Percentiles rank a stretch among this genome's conserved stretches.
Conservation (phyloP, 2,113 vertebrate genomes). For the Coreoperca whiteheadi region DNA sequence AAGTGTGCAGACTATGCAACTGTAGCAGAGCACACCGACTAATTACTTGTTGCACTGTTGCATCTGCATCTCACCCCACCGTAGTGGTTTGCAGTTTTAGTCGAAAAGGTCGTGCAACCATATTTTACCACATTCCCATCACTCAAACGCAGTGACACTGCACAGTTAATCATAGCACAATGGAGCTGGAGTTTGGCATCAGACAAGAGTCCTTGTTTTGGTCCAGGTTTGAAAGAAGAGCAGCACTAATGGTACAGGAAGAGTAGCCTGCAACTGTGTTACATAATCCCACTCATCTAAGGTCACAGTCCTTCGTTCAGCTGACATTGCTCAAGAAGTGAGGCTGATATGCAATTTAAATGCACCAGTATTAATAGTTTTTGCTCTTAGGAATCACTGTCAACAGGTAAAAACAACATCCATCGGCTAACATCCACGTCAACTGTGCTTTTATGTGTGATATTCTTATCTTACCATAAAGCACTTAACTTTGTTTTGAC, state of each 20-base stretch:
- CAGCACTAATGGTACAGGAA: conserved; percentile 11
- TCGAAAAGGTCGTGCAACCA: not conserved
- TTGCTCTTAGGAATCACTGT: conserved; percentile 14
- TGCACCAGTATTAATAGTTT: not conserved
- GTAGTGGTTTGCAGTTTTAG: not conserved
- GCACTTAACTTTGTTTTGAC: not conserved
- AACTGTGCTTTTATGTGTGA: not conserved
- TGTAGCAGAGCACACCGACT: not conserved
- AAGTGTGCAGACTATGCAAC: too few species aligned
- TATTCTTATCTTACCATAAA: not conserved
- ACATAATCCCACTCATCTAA: conserved; percentile 21
- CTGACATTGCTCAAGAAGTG: not conserved
- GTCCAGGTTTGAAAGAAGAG: conserved; percentile 7
- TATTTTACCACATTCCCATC: not conserved
- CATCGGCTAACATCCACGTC: not conserved
- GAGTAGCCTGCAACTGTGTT: conserved; percentile 35
- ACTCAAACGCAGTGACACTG: not conserved
- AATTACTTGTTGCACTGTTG: not conserved
- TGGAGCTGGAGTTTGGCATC: conserved; percentile 21
- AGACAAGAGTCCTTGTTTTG: conserved; percentile 22
- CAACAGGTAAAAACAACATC: conserved; percentile 7
- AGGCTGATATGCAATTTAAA: conserved; percentile 1
- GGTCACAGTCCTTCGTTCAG: conserved; percentile 37
- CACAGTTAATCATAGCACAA: not conserved
- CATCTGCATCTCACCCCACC: too few species aligned